Base-by-base conservation (phyloP, 2,888 invertebrate genomes). In the Antheraea assamensis region DNA sequence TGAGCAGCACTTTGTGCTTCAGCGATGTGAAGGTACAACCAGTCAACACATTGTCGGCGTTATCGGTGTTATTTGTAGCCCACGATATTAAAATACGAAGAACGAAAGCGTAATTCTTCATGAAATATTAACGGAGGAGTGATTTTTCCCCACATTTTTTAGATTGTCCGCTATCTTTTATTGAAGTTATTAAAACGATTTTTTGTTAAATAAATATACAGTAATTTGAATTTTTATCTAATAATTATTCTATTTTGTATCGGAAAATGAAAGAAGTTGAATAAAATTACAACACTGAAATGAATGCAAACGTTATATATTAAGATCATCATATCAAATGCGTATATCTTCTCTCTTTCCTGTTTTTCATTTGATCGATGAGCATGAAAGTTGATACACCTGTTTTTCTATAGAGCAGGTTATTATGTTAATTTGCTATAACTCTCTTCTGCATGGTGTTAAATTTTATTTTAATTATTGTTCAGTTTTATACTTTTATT, bases 1-100 rank as follows among this genome's bases (percentile, higher is more conserved):
- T 92, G 91, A 85, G 81, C 64, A 85, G 79, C 86, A 87, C 87
- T 90, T 84, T 83, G 83, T 78, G 78, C 79, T 78, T 76, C 30
- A 17, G 75, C 79, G 76, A 81, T 79, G 80, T 71, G 73, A 75
- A 72, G 58, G 72, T 75, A 75, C 55, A 77, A 71, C 70, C 73
- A 81, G 78, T 80, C 80, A 78, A 77, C 82, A 82, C 79, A 76
- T 79, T 79, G 81, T 80, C 76, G 73, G 81, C 76, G 79, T 81
- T 83, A 83, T 82, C 84, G 79, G 74, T 49, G 80, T 80, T 80
- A 82, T 86, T 85, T 84, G 81, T 81, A 75, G 81, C 76, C 75
- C 76, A 75, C 79, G 76, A 78, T 79, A 79, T 83, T 79, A 79
- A 42, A 80, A 79, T 81, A 85, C 76, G 81, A 71, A 75, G 72